Conservation (phyloP, 2,797 vertebrate species). For the Cheirogaleus major region DNA sequence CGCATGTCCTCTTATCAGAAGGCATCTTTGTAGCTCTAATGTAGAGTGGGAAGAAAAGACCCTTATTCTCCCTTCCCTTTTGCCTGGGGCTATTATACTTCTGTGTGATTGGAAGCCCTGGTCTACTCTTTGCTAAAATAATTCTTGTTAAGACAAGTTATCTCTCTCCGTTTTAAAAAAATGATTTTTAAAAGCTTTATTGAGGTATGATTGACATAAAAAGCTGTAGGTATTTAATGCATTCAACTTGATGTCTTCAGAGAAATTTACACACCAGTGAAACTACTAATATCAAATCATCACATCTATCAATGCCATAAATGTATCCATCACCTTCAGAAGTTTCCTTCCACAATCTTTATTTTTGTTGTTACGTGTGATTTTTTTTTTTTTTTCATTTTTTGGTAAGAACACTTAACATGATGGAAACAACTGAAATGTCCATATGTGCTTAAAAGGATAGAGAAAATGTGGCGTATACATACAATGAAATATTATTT, state of each 20-base stretch:
- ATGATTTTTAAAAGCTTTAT: not conserved
- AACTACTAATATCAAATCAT: not conserved
- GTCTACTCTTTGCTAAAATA: not conserved
- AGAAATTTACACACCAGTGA: not conserved
- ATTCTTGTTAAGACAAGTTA: not conserved
- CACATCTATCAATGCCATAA: not conserved
- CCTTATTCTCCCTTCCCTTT: not conserved
- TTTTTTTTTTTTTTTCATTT: not conserved
- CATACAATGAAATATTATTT: not conserved
- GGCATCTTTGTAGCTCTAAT: constrained; percentile 63
- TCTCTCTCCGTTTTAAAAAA: not conserved
- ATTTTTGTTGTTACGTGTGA: not conserved
- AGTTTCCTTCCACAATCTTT: not conserved
- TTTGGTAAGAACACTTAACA: not conserved
- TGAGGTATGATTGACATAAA: not conserved
- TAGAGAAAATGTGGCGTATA: not conserved
- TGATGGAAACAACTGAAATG: not conserved
- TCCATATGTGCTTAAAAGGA: not conserved
- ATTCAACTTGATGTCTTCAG: not conserved
- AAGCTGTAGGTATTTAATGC: not conserved
- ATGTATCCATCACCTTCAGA: not conserved
- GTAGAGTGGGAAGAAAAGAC: not conserved
- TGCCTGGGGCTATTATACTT: not conserved
- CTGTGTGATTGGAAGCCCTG: not conserved
- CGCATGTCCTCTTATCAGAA: constrained; percentile 68